These are phyloP conservation scores for Scaptomyza caliginosa DNA, from an alignment of 2,888 invertebrate genomes.

Conservation along the genomic window DNA sequence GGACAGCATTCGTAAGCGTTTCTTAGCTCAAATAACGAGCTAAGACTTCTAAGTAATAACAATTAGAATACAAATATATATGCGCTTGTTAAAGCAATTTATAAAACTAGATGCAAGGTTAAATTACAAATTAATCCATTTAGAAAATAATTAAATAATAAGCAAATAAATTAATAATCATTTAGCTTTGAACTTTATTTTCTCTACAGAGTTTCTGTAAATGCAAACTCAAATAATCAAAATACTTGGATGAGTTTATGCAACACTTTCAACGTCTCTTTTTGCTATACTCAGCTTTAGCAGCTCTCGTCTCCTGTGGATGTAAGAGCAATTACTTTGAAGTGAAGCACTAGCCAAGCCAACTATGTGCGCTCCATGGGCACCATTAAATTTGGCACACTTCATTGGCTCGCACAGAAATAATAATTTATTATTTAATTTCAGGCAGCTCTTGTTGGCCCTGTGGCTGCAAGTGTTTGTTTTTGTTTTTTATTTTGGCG, in stretches of 20 bases:
- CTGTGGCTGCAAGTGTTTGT: not conserved
- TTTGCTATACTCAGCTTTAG: not conserved
- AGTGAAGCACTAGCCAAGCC: conserved; percentile 68
- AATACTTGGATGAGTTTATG: not conserved
- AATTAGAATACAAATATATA: too few species aligned
- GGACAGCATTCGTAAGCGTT: too few species aligned
- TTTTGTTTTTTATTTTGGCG: not conserved
- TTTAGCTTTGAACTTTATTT: too few species aligned
- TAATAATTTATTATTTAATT: conserved; percentile 79
- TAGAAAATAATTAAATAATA: too few species aligned
- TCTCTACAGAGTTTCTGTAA: too few species aligned
- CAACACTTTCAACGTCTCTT: not conserved
- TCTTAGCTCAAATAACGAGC: too few species aligned
- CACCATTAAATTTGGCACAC: conserved; percentile 77
- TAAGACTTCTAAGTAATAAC: too few species aligned
- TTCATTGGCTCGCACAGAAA: conserved; percentile 73
- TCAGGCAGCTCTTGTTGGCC: conserved; percentile 27
- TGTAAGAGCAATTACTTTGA: conserved; percentile 72
- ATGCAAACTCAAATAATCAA: too few species aligned
- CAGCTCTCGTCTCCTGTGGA: not conserved
- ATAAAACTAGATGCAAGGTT: too few species aligned
- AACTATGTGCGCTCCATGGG: conserved; percentile 64
- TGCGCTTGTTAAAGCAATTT: too few species aligned
- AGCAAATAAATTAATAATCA: too few species aligned
- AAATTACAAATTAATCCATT: too few species aligned